Evolutionary conservation across 2,797 vertebrate genomes (phyloP).

Genomic region (Fistularia tabacaria): DNA sequence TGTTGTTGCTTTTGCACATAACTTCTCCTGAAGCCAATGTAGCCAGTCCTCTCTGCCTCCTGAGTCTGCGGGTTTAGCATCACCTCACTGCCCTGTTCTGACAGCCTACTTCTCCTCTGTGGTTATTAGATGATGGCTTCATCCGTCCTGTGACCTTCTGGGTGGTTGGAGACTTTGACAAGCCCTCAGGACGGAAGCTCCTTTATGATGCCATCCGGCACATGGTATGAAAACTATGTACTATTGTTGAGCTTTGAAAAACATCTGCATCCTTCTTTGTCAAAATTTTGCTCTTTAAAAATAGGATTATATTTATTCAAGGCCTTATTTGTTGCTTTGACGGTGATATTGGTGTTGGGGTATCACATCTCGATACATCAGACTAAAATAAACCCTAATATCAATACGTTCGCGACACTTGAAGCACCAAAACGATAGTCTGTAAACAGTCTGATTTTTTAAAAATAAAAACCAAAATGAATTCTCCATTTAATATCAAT

Average conservation of each 20-base stretch:
- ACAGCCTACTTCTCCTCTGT: conserved; percentile 18
- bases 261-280: too few species aligned
- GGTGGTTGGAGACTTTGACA: conserved; percentile 96
- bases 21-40: neutral
- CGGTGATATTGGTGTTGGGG: too few species aligned
- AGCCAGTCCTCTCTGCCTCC: neutral
- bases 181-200: conserved; percentile 86
- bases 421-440: too few species aligned
- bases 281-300: neutral
- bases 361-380: too few species aligned
- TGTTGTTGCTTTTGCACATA: too few species aligned
- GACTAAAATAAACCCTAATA: too few species aligned
- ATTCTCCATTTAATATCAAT: neutral
- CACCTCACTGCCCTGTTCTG: neutral
- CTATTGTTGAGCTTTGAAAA: too few species aligned
- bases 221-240: conserved; percentile 74
- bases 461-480: too few species aligned
- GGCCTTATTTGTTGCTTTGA: too few species aligned
- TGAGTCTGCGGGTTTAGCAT: neutral
- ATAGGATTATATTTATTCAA: neutral
- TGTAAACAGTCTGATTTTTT: too few species aligned
- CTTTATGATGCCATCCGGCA: conserved; percentile 96
- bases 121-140: conserved; percentile 84
- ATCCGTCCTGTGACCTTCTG: conserved; percentile 96
- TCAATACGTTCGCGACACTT: too few species aligned